phyloP scores from a whole-genome alignment of 2,797 vertebrate genomes.

The Hypotaenidia okinawae region DNA sequence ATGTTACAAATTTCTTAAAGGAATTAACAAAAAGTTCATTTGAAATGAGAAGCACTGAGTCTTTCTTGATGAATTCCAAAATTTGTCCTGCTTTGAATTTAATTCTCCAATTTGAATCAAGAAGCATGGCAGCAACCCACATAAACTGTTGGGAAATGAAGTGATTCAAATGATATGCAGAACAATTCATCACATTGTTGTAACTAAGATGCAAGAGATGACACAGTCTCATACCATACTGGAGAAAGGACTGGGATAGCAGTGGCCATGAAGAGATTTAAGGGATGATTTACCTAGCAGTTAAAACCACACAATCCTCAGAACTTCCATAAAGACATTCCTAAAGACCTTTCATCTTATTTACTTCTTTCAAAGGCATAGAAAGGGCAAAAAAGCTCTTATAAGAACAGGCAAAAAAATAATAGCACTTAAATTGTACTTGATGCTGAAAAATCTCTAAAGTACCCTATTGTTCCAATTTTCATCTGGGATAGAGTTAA shows the following conservation, averaged over 20 bases:
- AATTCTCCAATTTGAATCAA: background rate
- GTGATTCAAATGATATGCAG: background rate
- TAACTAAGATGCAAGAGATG: too few species aligned
- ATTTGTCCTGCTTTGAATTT: background rate
- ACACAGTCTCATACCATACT: background rate
- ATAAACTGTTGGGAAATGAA: background rate
- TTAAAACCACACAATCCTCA: background rate
- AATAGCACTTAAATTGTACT: background rate
- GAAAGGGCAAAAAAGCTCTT: background rate
- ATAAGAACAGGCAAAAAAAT: background rate
- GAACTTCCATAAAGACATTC: background rate
- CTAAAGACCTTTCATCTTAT: background rate
- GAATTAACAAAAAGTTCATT: background rate
- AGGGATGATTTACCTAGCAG: background rate
- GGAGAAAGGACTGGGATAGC: background rate
- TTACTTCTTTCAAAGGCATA: background rate
- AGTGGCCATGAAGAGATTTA: background rate
- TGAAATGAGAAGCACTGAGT: background rate
- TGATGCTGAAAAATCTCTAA: background rate
- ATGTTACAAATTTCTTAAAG: background rate
- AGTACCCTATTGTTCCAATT: background rate
- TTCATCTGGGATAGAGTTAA: too few species aligned
- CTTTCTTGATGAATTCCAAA: background rate
- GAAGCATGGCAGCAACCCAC: background rate
- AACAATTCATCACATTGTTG: background rate